Evolutionary conservation across 2,113 vertebrate genomes (phyloP).

Genomic region (Nothobranchius furzeri): DNA sequence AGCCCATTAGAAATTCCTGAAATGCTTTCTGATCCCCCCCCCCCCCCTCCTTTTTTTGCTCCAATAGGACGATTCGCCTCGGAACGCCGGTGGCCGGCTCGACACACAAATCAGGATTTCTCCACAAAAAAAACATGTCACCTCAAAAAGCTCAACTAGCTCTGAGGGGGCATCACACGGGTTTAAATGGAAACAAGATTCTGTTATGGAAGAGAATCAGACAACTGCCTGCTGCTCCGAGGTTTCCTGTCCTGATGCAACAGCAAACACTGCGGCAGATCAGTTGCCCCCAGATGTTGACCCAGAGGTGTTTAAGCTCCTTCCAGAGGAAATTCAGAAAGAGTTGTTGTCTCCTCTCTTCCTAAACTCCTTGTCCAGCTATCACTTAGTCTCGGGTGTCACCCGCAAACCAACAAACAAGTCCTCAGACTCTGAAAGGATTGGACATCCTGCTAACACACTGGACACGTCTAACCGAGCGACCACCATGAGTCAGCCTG

Average conservation of each 20-base stretch:
- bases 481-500: neutral
- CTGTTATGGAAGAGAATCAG: neutral
- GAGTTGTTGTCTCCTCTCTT: constrained; percentile 78
- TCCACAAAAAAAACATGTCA: constrained; percentile 6
- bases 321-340: constrained; percentile 84
- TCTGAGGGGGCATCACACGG: constrained; percentile 12
- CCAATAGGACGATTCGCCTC: constrained; percentile 33
- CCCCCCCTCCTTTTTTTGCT: neutral
- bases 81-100: constrained; percentile 10
- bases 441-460: neutral
- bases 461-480: neutral
- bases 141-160: constrained; percentile 9
- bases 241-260: neutral
- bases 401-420: neutral
- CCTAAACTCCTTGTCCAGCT: constrained; percentile 16
- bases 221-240: constrained; percentile 1
- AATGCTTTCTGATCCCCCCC: constrained; percentile 3
- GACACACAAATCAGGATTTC: neutral
- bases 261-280: neutral
- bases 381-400: neutral
- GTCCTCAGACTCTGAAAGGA: neutral
- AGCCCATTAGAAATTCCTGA: constrained; percentile 15
- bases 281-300: constrained; percentile 77
- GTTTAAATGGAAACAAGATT: constrained; percentile 20
- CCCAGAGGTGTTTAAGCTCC: constrained; percentile 82